Evolutionary conservation across 2,797 vertebrate species (phyloP), one percentile per base, ranked within the genome.

Genomic region (Leuciscus waleckii): DNA sequence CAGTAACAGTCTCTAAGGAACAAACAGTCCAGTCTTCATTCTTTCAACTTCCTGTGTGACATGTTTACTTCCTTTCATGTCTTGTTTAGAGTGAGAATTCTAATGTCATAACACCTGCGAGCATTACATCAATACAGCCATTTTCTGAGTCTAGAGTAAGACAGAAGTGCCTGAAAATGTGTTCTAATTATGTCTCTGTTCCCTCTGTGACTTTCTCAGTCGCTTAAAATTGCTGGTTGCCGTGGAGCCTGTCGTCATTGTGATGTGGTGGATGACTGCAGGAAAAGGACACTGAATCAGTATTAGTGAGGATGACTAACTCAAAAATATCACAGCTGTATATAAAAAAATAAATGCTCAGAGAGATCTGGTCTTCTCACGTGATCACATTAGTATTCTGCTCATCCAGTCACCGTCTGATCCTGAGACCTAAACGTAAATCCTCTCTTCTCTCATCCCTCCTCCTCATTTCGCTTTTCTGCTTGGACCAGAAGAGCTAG

Each of bases 401-500:
- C 56, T 83, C 86, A 54, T 78, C 26, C 69, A 79, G 23, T 41
- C 54, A 46, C 41, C 49, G 85, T 79, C 85, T 87, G 81, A 83
- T 79, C 46, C 49, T 56, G 58, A 79, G 35, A 41, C 54, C 61
- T 73, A 58, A 11, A 21, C 58, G 46, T 58, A 65, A 78, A 58
- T 80, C 82, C 58, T 79, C 88, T 87, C 91, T 92, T 92, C 90
- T 89, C n/a, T 92, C 90, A 92, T 90, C 90, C 90, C 39, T 77
- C 92, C 79, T 83, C 85, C 86, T 54, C 49, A 17, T 71, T 35
- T 82, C n/a, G 37, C 73, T 56, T 79, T 77, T 56, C 76, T 85
- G 23, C 58, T 51, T 82, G 23, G 37, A 69, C 43, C 32, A 7
- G 46, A 17, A 7, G 7, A 58, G 35, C 21, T 16, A 46, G 13